Conservation (phyloP, 2,797 vertebrate genomes). For the Peromyscus attwateri region DNA sequence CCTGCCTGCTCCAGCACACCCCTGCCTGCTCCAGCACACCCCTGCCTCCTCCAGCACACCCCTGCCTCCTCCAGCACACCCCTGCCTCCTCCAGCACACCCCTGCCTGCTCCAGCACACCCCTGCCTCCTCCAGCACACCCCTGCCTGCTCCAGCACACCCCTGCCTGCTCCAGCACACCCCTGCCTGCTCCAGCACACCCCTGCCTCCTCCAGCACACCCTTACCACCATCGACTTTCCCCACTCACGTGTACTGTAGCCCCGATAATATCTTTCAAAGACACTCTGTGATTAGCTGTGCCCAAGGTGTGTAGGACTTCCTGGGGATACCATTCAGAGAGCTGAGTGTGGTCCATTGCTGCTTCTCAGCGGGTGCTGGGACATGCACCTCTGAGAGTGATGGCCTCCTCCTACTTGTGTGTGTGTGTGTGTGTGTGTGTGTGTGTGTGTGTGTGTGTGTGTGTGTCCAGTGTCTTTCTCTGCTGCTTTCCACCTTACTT, state of each 20-base stretch:
- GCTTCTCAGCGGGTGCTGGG: not conserved
- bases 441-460: not conserved
- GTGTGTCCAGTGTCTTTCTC: not conserved
- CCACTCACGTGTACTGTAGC: not conserved
- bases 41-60: too few species aligned
- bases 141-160: too few species aligned
- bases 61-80: too few species aligned
- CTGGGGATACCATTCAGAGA: not conserved
- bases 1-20: too few species aligned
- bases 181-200: not conserved
- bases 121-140: too few species aligned
- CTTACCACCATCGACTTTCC: not conserved
- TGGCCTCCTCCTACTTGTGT: not conserved
- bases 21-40: too few species aligned
- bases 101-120: too few species aligned
- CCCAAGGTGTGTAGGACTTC: accelerated
- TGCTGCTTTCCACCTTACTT: not conserved
- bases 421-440: too few species aligned
- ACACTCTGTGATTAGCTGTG: not conserved
- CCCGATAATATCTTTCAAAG: not conserved
- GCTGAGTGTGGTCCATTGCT: not conserved
- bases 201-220: not conserved
- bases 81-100: too few species aligned
- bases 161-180: too few species aligned
- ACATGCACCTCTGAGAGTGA: not conserved